A percentile compares a stretch with the other conserved stretches of the same genome.
Conservation (phyloP, 2,113 vertebrate species). For the Uria aalge region DNA sequence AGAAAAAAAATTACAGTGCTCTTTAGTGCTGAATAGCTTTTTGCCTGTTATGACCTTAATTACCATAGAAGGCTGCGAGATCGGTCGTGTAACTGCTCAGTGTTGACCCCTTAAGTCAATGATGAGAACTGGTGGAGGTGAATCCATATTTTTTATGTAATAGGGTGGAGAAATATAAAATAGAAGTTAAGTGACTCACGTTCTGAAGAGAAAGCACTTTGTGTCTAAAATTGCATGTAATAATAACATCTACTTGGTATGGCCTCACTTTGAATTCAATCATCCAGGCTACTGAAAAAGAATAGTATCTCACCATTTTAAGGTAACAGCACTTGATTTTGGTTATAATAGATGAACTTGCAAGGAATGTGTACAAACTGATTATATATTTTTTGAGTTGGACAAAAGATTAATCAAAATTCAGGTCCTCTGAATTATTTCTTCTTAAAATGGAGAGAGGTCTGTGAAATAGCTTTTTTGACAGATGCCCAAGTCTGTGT, state of each 20-base stretch:
- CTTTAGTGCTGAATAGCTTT: background rate
- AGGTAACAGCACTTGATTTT: background rate
- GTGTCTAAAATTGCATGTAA: background rate
- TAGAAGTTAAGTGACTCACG: background rate
- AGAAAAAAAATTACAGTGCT: background rate
- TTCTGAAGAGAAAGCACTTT: background rate
- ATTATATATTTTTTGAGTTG: background rate
- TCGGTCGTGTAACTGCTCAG: background rate
- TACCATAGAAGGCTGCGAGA: background rate
- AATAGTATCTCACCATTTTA: background rate
- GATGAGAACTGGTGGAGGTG: background rate
- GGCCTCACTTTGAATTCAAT: background rate
- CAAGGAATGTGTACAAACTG: background rate
- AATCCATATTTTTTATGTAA: background rate
- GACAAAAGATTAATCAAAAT: background rate
- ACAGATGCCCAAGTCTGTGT: background rate
- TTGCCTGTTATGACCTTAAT: slow-evolving; percentile 7
- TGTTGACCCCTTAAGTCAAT: background rate
- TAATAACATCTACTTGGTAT: background rate
- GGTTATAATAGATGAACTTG: background rate
- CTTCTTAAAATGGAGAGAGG: background rate
- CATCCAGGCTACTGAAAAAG: background rate
- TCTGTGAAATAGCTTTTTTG: background rate
- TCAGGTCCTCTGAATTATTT: background rate
- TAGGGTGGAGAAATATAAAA: background rate